Evolutionary conservation across 2,113 vertebrate species (phyloP), one percentile per base, ranked within the genome.

Genomic region (Pelecanoides urinatrix): DNA sequence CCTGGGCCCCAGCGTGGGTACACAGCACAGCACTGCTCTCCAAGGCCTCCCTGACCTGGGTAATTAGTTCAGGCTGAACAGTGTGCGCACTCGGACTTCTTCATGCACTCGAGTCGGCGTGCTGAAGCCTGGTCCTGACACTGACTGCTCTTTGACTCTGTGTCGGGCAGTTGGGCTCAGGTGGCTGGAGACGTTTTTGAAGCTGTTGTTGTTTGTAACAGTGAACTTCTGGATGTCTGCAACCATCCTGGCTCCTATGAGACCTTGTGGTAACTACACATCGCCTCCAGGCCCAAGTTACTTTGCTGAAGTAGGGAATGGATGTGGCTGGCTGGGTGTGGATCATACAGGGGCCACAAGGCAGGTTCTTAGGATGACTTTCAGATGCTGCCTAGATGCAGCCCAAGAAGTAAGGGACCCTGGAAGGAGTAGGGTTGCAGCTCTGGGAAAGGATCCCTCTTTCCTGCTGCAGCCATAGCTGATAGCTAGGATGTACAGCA

Each of bases 41-140:
- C 0, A 0, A 82, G 73, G 65, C 53, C 73, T 85, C 49, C 44
- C 47, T 90, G 81, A 68, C 90, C 77, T 42, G 7, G 71, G 61
- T n/a, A 45, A 29, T 36, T 12, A 32, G 40, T 40, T 49, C 78
- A 67, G 50, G 44, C 4, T 2, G 72, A 92, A 25, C 34, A 17
- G 6, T 5, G 36, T 61, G 42, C 0, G 0, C 13, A 0, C 21
- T 29, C 77, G 67, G 42, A 68, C 55, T 25, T 52, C 44, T 56
- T n/a, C n/a, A 8, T 23, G 47, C 2, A 5, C 29, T 80, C 7
- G 1, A 59, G 25, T 7, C 1, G 0, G 45, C 1, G 25, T 45
- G 50, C 55, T 73, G 68, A 23, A 82, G 23, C 62, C 52, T 49
- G 32, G 4, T 63, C 44, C 59, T 66, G 73, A 42, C 40, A 4